A percentile compares a stretch with the other conserved stretches of the same genome.
phyloP scores from a whole-genome alignment of 2,888 invertebrate species.

The Himalopsyche kuldschensis region DNA sequence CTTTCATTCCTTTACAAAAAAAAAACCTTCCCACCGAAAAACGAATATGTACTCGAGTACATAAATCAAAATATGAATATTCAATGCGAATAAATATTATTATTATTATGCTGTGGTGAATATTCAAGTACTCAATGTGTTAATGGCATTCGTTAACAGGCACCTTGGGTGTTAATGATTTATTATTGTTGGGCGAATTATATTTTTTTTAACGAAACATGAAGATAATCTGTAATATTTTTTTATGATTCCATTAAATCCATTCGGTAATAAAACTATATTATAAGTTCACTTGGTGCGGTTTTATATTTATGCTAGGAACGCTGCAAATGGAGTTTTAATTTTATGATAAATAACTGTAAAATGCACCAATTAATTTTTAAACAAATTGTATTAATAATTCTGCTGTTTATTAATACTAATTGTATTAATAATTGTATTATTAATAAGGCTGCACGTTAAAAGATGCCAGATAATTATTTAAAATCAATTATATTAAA shows the following conservation, averaged over 20 bases:
- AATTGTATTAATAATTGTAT: too few species aligned
- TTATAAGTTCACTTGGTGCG: conserved; percentile 43
- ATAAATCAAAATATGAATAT: neutral
- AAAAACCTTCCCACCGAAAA: neutral
- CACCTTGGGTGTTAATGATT: neutral
- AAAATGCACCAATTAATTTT: too few species aligned
- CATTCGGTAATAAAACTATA: too few species aligned
- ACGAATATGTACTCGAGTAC: neutral
- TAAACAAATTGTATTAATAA: too few species aligned
- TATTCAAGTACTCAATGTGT: neutral
- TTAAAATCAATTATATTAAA: too few species aligned
- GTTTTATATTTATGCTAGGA: conserved; percentile 55
- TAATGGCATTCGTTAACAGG: neutral
- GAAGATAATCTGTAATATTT: too few species aligned
- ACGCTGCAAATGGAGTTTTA: too few species aligned
- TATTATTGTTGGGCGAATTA: neutral
- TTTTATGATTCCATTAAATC: too few species aligned
- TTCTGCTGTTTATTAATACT: too few species aligned
- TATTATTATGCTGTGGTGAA: neutral
- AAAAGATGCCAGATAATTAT: too few species aligned
- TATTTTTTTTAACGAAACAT: neutral
- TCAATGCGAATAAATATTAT: neutral
- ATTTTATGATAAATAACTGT: too few species aligned
- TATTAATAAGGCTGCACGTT: too few species aligned
- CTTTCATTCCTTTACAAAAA: neutral